Evolutionary conservation across 2,797 vertebrate genomes (phyloP), one percentile per base, ranked within the genome.

Genomic region (Mionectes olivaceus): DNA sequence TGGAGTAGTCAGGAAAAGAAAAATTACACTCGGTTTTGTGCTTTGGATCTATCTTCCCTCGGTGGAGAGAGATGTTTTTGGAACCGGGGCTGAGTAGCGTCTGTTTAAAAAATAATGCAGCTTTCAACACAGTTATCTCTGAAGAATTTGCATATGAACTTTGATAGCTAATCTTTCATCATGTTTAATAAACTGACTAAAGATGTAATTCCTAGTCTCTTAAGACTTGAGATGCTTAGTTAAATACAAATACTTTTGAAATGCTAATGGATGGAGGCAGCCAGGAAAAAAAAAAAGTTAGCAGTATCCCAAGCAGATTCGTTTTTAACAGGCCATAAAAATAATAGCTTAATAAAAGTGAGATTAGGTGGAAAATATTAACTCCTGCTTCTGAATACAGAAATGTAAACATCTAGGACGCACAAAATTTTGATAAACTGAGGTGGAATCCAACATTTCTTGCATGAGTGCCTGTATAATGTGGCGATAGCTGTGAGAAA

Each of bases 381-480:
- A 96, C 85, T 95, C 94, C 94, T 94, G 93, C 97, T 96, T 97
- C 96, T 95, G 97, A 97, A 94, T 90, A 82, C 90, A 96, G 94
- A 97, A 96, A 98, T 98, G 97, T 97, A 98, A 98, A 98, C 97
- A 97, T 97, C 97, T 90, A 97, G 97, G 97, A 97, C 95, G 96
- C 98, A 98, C 97, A 97, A 97, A 97, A 97, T 98, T 98, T 98
- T 97, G 97, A 98, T 98, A 98, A 98, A 98, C 97, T 97, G 98
- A 98, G 97, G 97, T 98, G 98, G 98, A 99, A 98, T 98, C 98
- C 98, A 98, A 98, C 98, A 98, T 99, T 99, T 98, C 98, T 99
- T 99, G 99, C 99, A 98, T 99, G 99, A 99, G 98, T 96, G 99
- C 98, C 98, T 99, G 98, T 99, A 98, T 99, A 99, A 99, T 99